Evolutionary conservation across 2,113 vertebrate genomes (phyloP).

Genomic region (Kryptolebias marmoratus): DNA sequence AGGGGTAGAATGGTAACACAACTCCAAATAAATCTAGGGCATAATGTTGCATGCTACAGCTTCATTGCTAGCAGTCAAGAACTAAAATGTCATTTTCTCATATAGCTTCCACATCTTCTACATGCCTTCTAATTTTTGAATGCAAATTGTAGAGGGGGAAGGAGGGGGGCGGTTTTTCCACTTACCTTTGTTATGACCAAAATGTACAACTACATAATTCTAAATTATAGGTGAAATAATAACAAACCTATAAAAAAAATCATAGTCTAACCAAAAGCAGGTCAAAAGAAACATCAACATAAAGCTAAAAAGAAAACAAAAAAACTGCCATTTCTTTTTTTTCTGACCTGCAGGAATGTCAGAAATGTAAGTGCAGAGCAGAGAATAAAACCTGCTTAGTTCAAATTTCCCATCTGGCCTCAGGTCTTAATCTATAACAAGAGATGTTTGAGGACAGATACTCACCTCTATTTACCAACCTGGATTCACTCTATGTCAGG

Average conservation of each 20-base stretch:
- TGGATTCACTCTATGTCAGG: slow-evolving; percentile 36
- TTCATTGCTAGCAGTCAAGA: neutral
- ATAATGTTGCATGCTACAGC: slow-evolving; percentile 15
- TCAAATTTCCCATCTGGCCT: slow-evolving; percentile 45
- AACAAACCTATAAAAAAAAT: neutral
- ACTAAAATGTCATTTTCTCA: neutral
- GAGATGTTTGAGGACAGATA: slow-evolving; percentile 49
- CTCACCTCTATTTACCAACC: slow-evolving; percentile 57
- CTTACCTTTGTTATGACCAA: too few species aligned
- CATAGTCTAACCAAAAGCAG: neutral
- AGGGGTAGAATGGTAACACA: slow-evolving; percentile 24
- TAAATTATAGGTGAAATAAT: too few species aligned
- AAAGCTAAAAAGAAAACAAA: slow-evolving; percentile 31
- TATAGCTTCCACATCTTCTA: neutral
- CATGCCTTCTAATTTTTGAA: too few species aligned
- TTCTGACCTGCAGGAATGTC: slow-evolving; percentile 51
- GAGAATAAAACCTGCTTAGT: slow-evolving; percentile 19
- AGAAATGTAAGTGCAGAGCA: slow-evolving; percentile 16
- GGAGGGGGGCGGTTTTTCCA: too few species aligned
- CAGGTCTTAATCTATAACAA: slow-evolving; percentile 49
- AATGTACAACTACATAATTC: too few species aligned
- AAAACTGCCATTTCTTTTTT: slow-evolving; percentile 16
- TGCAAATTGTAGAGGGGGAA: too few species aligned
- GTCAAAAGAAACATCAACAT: neutral
- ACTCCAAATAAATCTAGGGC: slow-evolving; percentile 38